Base-by-base conservation (phyloP, 1,140 invertebrate genomes). In the Pseudomyrmex cubaensis region DNA sequence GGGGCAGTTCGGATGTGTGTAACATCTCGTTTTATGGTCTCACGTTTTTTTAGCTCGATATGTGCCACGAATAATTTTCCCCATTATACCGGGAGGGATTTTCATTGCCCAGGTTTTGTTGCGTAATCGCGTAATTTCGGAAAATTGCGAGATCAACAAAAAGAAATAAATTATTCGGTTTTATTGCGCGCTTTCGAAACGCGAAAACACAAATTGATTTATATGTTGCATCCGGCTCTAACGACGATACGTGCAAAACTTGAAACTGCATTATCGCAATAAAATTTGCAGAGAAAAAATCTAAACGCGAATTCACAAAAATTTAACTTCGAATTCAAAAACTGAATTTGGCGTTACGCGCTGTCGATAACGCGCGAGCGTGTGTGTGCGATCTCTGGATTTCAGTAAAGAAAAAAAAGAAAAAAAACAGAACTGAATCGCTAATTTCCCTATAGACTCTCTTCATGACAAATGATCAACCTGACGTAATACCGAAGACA, bases 11-110 rank as follows among this genome's bases (percentile, higher is more conserved):
- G 67, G 46, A 78, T 72, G 69, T 83, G 69, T 83, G 83, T 87
- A 87, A 88, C 83, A 76, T 85, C 89, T 91, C 89, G 88, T 89
- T 91, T 87, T 87, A 88, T 74, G 88, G 77, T 73, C 63, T 67
- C 74, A 75, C 86, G 84, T 86, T 88, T 90, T 88, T 90, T 82
- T 82, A 64, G 52, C 8, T 15, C 44, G 66, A 61, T 15, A 59
- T 35, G 13, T 7, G 52, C 54, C 64, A 25, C 5, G 46, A 59
- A 80, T 50, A 48, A 35, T 25, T 22, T 35, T 2, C 22, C 13
- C 25, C 44, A 9, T 12, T 44, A 15, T 15, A 48, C 50, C 64
- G 44, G 17, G 54, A 59, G 15, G 76, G 44, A 69, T 70, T 78
- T 48, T 78, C 44, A 59, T 78, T 69, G 52, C 52, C 15, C 35